Evolutionary conservation across 2,888 invertebrate genomes (phyloP).

Genomic region (Himalopsyche japonica): DNA sequence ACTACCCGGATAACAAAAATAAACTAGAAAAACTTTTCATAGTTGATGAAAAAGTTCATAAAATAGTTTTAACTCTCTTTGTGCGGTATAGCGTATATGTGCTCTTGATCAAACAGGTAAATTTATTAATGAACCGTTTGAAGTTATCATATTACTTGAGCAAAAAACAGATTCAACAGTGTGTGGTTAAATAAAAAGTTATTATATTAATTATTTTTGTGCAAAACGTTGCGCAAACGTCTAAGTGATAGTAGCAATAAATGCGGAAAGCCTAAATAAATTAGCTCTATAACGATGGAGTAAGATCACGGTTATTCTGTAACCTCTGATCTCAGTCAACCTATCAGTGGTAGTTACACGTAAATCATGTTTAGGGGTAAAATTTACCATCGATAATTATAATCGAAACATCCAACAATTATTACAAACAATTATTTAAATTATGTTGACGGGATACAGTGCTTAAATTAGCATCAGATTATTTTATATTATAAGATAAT

Average conservation of each 20-base stretch:
- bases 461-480: too few relatives aligned
- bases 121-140: neutral
- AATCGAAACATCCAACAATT: too few relatives aligned
- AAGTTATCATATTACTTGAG: neutral
- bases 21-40: too few relatives aligned
- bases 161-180: neutral
- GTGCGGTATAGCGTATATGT: neutral
- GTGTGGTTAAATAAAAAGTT: neutral
- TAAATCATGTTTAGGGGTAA: neutral
- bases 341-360: neutral
- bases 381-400: too few relatives aligned
- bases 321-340: conserved; percentile 3
- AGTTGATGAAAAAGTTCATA: too few relatives aligned
- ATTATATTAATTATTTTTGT: neutral
- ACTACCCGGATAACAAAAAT: too few relatives aligned
- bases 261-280: conserved; percentile 10
- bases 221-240: neutral
- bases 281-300: neutral
- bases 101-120: neutral
- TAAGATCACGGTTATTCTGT: conserved; percentile 7
- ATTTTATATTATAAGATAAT: too few relatives aligned
- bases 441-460: too few relatives aligned
- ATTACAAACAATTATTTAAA: too few relatives aligned
- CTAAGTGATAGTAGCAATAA: neutral
- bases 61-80: neutral